These are phyloP conservation scores for Myotis planiceps DNA, from an alignment of 2,797 vertebrate genomes.

Conservation along the genomic window DNA sequence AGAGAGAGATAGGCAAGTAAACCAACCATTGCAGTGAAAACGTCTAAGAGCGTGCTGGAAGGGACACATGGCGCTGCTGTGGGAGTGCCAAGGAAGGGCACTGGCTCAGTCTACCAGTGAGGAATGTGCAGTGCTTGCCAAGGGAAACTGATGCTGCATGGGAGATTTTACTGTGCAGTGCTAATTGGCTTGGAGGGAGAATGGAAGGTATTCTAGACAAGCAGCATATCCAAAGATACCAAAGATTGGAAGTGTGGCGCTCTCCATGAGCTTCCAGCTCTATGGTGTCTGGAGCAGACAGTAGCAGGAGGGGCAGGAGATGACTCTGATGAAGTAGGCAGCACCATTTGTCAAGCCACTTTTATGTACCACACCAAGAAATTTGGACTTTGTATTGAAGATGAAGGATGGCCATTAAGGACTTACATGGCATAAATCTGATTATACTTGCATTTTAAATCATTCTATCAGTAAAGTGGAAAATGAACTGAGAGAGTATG, in stretches of 20 bases:
- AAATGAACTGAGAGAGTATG: slow-evolving; percentile 7
- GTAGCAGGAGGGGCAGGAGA: neutral
- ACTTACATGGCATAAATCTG: slow-evolving; percentile 14
- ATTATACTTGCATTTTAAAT: slow-evolving; percentile 31
- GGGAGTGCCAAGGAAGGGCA: neutral
- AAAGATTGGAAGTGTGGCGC: neutral
- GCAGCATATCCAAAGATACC: neutral
- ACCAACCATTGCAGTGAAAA: neutral
- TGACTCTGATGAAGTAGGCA: neutral
- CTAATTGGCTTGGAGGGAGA: neutral
- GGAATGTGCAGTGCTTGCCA: neutral
- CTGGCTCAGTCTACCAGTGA: neutral
- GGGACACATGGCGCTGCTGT: neutral
- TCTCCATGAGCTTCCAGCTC: neutral
- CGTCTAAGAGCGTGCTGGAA: neutral
- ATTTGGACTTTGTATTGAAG: slow-evolving; percentile 5
- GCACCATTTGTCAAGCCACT: neutral
- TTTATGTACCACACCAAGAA: neutral
- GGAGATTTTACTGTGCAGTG: slow-evolving; percentile 10
- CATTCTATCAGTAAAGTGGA: neutral
- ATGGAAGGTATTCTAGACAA: neutral
- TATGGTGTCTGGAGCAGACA: neutral
- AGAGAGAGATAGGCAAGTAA: slow-evolving; percentile 7
- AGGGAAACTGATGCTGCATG: neutral
- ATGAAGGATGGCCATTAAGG: neutral